Base-by-base conservation (phyloP, 2,797 vertebrate genomes). In the Ibycter americanus region DNA sequence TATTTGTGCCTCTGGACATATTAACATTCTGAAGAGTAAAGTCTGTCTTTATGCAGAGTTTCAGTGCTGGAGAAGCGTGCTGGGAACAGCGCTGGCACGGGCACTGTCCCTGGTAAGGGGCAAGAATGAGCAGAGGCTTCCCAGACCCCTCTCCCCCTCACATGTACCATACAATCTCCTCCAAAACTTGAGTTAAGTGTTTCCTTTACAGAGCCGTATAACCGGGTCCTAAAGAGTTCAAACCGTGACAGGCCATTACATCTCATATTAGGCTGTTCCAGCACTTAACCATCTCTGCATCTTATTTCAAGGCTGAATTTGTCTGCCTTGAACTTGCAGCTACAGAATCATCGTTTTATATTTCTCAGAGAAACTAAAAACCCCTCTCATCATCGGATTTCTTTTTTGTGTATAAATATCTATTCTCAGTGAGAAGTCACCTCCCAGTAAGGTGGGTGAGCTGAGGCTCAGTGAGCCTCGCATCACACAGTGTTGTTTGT, bases 291-390 rank as follows among this genome's bases (percentile, higher is more conserved):
- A 9, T 87, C 59, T 73, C 71, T 77, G 36, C 40, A 26, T 83
- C 55, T 73, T 70, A 54, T 66, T 90, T 92, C 9, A 29, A 56
- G 74, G 27, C 25, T 83, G 51, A 76, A 67, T 76, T 82, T 90
- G 10, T 93, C 32, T 72, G 1, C 23, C 19, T 79, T 84, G 34
- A 84, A 22, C 27, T 79, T 71, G 10, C n/a, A 72, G 46, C 42
- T 27, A 58, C 46, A 19, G 38, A 83, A 62, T 63, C 22, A 71
- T 56, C 8, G 51, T 59, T 90, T 87, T 66, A 32, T 5, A 2
- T 87, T 94, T 82, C 63, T 78, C 40, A 77, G 66, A 76, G 70
- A 92, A 95, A 40, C 15, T 51, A 61, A 62, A 90, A 67, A 2
- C 40, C 15, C 16, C n/a, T 71, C 49, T 13, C 8, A n/a, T 72